Evolutionary conservation across 1,140 invertebrate genomes (phyloP).

Genomic region (Pomacea maculata): DNA sequence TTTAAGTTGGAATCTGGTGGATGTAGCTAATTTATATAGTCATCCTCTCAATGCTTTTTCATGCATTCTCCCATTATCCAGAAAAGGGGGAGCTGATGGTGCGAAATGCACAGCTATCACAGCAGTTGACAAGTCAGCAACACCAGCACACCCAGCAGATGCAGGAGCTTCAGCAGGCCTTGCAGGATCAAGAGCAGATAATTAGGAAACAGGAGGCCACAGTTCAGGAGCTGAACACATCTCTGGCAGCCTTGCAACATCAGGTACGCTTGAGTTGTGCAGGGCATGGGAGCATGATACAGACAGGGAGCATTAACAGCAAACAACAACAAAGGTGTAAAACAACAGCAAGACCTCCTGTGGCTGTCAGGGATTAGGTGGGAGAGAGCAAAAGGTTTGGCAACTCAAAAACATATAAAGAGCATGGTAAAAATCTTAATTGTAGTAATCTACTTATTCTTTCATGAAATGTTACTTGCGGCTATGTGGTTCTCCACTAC

Average conservation of each 20-base stretch:
- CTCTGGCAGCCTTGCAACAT: neutral
- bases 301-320: too few species aligned
- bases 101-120: constrained; percentile 84
- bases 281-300: neutral
- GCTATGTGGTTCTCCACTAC: neutral
- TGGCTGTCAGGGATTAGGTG: neutral
- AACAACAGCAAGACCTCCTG: too few species aligned
- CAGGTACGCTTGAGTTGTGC: neutral
- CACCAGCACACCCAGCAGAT: constrained; percentile 46
- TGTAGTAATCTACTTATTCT: too few species aligned
- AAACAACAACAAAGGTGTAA: neutral
- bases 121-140: constrained; percentile 74
- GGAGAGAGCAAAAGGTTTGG: neutral
- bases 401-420: too few species aligned
- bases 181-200: constrained; percentile 19
- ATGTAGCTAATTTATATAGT: too few species aligned
- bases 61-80: constrained; percentile 47
- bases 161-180: constrained; percentile 30
- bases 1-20: too few species aligned
- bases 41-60: too few species aligned
- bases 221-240: neutral
- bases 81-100: constrained; percentile 82
- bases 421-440: too few species aligned
- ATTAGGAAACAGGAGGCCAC: constrained; percentile 7
- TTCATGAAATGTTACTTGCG: neutral